Evolutionary conservation across 2,888 invertebrate species (phyloP), one percentile per base, ranked within the genome.

Genomic region (Therioaphis trifolii): DNA sequence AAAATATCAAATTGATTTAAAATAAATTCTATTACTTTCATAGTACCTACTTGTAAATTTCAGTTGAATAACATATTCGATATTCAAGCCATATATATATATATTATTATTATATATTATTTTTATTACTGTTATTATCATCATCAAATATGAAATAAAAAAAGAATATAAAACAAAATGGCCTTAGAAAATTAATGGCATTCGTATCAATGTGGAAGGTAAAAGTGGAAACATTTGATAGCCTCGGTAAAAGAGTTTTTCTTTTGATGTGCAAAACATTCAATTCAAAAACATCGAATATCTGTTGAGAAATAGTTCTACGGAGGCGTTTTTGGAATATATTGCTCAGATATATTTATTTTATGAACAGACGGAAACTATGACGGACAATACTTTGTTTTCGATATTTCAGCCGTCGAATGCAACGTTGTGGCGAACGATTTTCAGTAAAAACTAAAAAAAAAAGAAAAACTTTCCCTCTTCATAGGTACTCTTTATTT

Each of bases 301-400:
- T 71, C 15, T 43, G 69, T 4, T 71, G 58, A 71, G 15, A 71
- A 58, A 80, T 80, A 58, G 71, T 69, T 61, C 79, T 29, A 43
- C 2, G 11, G 58, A 46, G 58, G 71, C 14, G 40, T 29, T 61
- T 29, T 18, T 1, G 15, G 55, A 55, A 52, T 52, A 27, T 35
- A 52, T 66, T 11, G 24, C 40, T 12, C 7, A n/a, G n/a, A 43
- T 43, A 75, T 11, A 24, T 66, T 77, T 52, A 49, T 77, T 69
- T 69, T n/a, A 68, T 35, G 40, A 35, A 24, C 43, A 18, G 7
- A 12, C 76, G n/a, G 18, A 55, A 18, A 7, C 15, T 43, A 24
- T 49, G 58, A 71, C 71, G 79, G 68, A 69, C 69, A 55, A 40
- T 69, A 79, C 79, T 69, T 46, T 46, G 58, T 71, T 79, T 78